Evolutionary conservation across 2,797 vertebrate genomes (phyloP).

Genomic region (Parotocinclus haroldoi): DNA sequence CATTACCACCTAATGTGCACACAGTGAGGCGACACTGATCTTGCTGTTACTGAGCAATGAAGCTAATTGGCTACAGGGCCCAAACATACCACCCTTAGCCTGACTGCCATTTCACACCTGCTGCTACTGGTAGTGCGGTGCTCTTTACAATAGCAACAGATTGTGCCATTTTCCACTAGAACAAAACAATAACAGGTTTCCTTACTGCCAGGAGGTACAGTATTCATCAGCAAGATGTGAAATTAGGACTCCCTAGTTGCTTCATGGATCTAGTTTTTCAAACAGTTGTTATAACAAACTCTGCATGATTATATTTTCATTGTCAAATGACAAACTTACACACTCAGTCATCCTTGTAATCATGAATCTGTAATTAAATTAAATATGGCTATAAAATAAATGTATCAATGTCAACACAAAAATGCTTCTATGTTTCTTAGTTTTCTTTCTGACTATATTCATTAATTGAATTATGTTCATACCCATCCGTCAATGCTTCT

Average conservation of each 20-base stretch:
- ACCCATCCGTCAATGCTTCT: no score
- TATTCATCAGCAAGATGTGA: slow-evolving; percentile 16
- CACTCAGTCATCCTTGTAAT: no score
- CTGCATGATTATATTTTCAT: background rate
- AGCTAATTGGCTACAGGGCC: slow-evolving; percentile 44
- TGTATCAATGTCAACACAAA: no score
- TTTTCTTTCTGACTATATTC: no score
- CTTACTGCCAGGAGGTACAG: slow-evolving; percentile 24
- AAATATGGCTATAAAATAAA: no score
- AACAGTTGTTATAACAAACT: background rate
- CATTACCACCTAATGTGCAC: slow-evolving; percentile 11
- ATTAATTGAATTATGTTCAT: no score
- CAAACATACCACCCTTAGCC: slow-evolving; percentile 28
- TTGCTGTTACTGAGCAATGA: slow-evolving; percentile 12
- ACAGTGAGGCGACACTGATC: slow-evolving; percentile 13
- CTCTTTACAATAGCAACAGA: slow-evolving; percentile 36
- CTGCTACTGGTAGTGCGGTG: slow-evolving; percentile 25
- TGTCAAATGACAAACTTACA: no score
- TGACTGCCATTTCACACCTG: slow-evolving; percentile 46
- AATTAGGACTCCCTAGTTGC: slow-evolving; percentile 1
- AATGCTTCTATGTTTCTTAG: no score
- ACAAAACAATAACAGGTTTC: slow-evolving; percentile 33
- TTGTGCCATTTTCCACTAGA: slow-evolving; percentile 35
- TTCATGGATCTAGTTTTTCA: background rate
- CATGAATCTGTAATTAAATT: no score